phyloP scores from a whole-genome alignment of 1,140 invertebrate genomes.

The Leptestheria dahalacensis region DNA sequence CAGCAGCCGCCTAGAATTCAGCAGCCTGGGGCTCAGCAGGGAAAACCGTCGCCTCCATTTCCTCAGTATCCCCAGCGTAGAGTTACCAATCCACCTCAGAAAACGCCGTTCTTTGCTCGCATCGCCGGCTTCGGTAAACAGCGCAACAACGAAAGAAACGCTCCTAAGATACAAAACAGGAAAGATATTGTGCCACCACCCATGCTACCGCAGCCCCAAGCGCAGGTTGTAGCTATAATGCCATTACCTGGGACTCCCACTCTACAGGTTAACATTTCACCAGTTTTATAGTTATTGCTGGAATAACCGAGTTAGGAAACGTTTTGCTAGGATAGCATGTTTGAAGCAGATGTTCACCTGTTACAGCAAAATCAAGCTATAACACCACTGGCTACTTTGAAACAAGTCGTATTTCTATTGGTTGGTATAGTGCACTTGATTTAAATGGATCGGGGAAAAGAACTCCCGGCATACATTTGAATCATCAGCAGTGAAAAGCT shows the following conservation, averaged over 20 bases:
- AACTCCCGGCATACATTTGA: no score
- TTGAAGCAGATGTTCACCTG: no score
- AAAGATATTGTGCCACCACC: not conserved
- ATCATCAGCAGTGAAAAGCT: no score
- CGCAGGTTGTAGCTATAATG: not conserved
- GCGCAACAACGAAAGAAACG: constrained; percentile 20
- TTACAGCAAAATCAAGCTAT: no score
- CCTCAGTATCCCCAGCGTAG: not conserved
- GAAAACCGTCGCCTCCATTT: not conserved
- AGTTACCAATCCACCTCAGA: not conserved
- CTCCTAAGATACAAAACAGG: constrained; percentile 3
- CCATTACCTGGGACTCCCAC: not conserved
- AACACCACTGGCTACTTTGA: no score
- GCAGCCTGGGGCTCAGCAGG: not conserved
- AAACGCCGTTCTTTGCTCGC: not conserved
- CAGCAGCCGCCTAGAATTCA: not conserved
- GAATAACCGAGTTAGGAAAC: no score
- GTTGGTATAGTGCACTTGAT: no score
- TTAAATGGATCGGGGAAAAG: no score
- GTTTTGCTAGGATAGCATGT: no score
- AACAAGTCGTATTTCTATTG: no score
- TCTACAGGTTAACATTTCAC: not conserved
- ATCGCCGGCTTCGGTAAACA: constrained; percentile 15
- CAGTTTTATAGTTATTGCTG: no score
- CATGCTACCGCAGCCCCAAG: not conserved